Conservation (phyloP, 2,888 invertebrate genomes). For the Drosophila birchii region DNA sequence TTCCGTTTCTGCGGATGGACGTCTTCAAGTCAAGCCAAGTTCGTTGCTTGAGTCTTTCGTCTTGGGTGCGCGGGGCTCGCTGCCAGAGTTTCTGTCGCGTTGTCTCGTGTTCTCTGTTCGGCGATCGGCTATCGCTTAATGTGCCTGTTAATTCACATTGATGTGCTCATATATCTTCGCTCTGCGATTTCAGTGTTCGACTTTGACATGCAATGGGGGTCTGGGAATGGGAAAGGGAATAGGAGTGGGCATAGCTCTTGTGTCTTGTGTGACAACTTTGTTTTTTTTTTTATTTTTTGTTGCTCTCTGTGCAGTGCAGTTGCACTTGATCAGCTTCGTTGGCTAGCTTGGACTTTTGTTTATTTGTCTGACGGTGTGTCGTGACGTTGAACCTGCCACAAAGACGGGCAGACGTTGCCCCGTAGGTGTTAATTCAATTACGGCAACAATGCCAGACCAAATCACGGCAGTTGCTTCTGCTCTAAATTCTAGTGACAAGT, state of each 20-base stretch:
- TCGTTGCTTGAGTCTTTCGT: constrained; percentile 10
- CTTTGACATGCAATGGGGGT: constrained; percentile 62
- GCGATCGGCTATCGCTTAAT: constrained; percentile 77
- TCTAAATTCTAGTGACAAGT: constrained; percentile 33
- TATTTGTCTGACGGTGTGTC: constrained; percentile 51
- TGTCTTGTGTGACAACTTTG: constrained; percentile 31
- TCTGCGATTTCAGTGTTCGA: constrained; percentile 72
- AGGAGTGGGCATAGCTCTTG: constrained; percentile 7
- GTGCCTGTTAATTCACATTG: constrained; percentile 80
- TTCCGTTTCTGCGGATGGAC: constrained; percentile 61
- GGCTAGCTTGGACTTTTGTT: constrained; percentile 16
- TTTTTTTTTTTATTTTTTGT: neutral
- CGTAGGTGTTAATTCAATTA: constrained; percentile 47
- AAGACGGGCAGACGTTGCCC: constrained; percentile 24
- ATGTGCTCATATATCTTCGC: constrained; percentile 78
- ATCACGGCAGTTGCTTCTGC: constrained; percentile 15
- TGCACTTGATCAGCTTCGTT: constrained; percentile 46
- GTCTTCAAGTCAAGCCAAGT: constrained; percentile 1
- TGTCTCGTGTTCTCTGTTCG: constrained; percentile 61
- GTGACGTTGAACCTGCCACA: constrained; percentile 71
- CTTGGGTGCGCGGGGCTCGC: constrained; percentile 57
- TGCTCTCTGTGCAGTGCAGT: constrained; percentile 15
- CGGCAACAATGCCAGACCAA: constrained; percentile 36
- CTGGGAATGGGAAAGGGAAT: constrained; percentile 1
- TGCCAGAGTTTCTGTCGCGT: constrained; percentile 63